phyloP scores from a whole-genome alignment of 53 echinoderm and acorn worm genomes.

The Holothuria scabra region DNA sequence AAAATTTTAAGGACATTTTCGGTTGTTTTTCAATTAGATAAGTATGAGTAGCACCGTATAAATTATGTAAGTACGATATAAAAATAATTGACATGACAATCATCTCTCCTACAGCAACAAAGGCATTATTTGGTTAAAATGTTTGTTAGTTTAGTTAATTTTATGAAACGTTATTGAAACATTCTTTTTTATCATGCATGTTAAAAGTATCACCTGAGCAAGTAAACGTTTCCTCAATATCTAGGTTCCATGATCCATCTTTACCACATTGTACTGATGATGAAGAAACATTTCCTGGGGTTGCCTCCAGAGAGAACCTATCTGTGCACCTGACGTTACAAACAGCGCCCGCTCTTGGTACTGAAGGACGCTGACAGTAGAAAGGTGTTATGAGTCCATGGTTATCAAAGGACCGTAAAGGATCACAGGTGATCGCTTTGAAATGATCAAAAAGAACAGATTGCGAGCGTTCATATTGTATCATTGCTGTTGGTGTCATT shows the following conservation, averaged over 20 bases:
- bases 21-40: no score
- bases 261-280: neutral
- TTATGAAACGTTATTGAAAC: no score
- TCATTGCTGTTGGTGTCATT: no score
- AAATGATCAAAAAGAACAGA: neutral
- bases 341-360: neutral
- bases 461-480: no score
- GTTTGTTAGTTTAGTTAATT: no score
- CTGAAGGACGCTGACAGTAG: conserved; percentile 2
- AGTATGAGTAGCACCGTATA: no score
- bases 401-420: neutral
- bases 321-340: conserved; percentile 24
- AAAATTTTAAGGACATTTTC: no score
- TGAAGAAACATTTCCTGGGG: neutral
- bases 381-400: neutral
- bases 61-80: no score
- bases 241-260: conserved; percentile 3
- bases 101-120: no score
- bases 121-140: no score
- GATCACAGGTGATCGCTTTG: conserved; percentile 12
- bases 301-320: neutral
- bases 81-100: no score
- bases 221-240: conserved; percentile 11
- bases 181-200: no score
- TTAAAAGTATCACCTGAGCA: conserved; percentile 22